Percentiles rank a stretch among this genome's conserved stretches.
phyloP scores from a whole-genome alignment of 2,888 invertebrate species.

The Tigriopus californicus region DNA sequence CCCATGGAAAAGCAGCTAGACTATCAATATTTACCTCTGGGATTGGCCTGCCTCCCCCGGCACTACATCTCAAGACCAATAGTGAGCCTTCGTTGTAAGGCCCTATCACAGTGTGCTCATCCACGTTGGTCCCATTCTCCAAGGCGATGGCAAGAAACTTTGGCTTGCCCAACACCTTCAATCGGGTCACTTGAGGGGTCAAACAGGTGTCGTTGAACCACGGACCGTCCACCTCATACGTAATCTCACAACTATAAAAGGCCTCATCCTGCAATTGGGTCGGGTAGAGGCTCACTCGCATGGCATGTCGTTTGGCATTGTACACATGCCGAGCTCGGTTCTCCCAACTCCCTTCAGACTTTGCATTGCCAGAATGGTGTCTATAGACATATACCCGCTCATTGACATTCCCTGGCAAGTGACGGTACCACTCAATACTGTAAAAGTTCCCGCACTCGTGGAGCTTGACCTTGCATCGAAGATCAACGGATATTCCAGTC shows the following conservation, averaged over 20 bases:
- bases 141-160: background rate
- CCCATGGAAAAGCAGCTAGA: too few relatives aligned
- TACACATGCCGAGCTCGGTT: conserved; percentile 3
- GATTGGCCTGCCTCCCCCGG: conserved; percentile 1
- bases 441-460: conserved; percentile 12
- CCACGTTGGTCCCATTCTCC: conserved; percentile 4
- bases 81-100: background rate
- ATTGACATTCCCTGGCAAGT: background rate
- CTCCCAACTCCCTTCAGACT: conserved; percentile 11
- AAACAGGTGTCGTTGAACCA: conserved; percentile 9
- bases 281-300: background rate
- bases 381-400: conserved; percentile 8
- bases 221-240: conserved; percentile 8
- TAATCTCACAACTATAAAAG: conserved; percentile 11
- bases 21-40: conserved; percentile 7
- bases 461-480: conserved; percentile 3
- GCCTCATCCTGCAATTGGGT: conserved; percentile 6
- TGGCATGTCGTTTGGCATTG: background rate
- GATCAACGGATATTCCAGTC: conserved; percentile 3
- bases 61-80: background rate
- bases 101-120: background rate
- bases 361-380: conserved; percentile 11
- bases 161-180: conserved; percentile 5
- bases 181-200: background rate
- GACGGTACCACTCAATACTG: conserved; percentile 2